Conservation (phyloP, 1,140 invertebrate species). For the Habropoda laboriosa region DNA sequence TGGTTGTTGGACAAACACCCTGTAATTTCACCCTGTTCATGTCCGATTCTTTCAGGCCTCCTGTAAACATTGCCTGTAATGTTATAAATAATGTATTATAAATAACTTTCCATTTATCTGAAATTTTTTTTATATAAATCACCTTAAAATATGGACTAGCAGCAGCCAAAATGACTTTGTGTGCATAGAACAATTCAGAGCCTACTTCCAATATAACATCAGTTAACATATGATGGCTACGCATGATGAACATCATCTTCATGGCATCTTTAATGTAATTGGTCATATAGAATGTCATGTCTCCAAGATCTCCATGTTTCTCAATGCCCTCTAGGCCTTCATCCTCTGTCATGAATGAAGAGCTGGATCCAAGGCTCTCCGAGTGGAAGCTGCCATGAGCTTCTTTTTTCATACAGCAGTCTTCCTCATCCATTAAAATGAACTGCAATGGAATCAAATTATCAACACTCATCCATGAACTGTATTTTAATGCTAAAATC, state of each 20-base stretch:
- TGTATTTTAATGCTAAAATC: background rate
- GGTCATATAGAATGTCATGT: slow-evolving; percentile 93
- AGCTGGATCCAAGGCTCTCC: slow-evolving; percentile 54
- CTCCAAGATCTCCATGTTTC: slow-evolving; percentile 84
- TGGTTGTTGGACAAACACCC: slow-evolving; percentile 92
- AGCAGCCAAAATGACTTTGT: slow-evolving; percentile 95
- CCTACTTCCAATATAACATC: slow-evolving; percentile 94
- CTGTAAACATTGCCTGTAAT: slow-evolving; percentile 94
- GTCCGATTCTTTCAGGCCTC: slow-evolving; percentile 92
- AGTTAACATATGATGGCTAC: slow-evolving; percentile 93
- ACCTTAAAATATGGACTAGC: slow-evolving; percentile 97
- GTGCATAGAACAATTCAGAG: slow-evolving; percentile 92
- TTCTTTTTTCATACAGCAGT: slow-evolving; percentile 70
- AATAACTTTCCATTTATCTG: background rate
- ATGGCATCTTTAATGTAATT: slow-evolving; percentile 93
- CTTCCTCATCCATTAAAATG: slow-evolving; percentile 79
- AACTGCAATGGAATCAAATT: slow-evolving; percentile 32
- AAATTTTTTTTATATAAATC: slow-evolving; percentile 27
- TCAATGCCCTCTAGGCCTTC: slow-evolving; percentile 73
- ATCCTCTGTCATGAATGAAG: slow-evolving; percentile 53
- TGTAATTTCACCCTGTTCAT: slow-evolving; percentile 93
- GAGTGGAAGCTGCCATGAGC: slow-evolving; percentile 53
- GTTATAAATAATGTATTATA: slow-evolving; percentile 15
- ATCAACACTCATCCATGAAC: background rate
- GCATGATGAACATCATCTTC: slow-evolving; percentile 95